Conservation (phyloP, 2,797 vertebrate species). For the Cyclopterus lumpus region DNA sequence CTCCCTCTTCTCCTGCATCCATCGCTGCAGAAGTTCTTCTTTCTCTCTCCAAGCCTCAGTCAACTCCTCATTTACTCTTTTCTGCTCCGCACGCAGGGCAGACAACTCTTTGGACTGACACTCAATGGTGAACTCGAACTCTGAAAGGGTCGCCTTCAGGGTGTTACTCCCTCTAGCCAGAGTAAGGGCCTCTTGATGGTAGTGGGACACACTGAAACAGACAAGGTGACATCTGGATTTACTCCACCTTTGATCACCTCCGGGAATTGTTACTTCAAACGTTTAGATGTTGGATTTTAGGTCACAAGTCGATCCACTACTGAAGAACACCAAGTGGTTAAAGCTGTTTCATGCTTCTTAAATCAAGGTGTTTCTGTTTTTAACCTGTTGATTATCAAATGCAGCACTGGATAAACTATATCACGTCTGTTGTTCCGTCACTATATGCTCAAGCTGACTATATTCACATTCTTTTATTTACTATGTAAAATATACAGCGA, state of each 20-base stretch:
- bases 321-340: not conserved
- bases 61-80: constrained; percentile 60
- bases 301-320: not conserved
- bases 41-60: constrained; percentile 60
- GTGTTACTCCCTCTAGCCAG: constrained; percentile 69
- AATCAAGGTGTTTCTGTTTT: not conserved
- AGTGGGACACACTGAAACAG: constrained; percentile 74
- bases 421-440: not conserved
- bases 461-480: not conserved
- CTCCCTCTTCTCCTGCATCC: constrained; percentile 81
- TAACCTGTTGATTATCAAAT: not conserved
- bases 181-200: constrained; percentile 77
- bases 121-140: constrained; percentile 76
- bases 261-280: not conserved
- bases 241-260: not conserved
- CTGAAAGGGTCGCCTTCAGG: constrained; percentile 68
- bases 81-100: constrained; percentile 63
- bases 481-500: not conserved
- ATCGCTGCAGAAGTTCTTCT: constrained; percentile 77
- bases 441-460: not conserved
- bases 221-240: not conserved
- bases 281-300: constrained; percentile 11
- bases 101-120: constrained; percentile 76
- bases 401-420: not conserved
- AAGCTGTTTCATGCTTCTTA: not conserved